Conservation (phyloP, 1,140 invertebrate species). For the Himalopsyche phryganea region DNA sequence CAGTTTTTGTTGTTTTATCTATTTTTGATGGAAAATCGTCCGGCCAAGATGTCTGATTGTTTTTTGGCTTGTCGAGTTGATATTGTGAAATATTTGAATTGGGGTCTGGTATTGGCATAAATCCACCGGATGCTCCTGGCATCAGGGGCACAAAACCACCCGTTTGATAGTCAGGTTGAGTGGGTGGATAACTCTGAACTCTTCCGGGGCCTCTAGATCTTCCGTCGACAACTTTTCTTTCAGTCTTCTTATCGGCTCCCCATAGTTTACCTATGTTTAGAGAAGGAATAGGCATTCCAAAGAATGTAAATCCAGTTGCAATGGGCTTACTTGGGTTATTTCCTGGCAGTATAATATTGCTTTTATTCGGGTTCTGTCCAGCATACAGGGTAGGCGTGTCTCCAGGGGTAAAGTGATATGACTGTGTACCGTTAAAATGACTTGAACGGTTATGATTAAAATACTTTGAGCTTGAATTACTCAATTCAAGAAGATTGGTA, state of each 20-base stretch:
- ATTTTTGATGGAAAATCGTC: conserved; percentile 26
- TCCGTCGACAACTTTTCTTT: conserved; percentile 46
- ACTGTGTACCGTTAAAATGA: conserved; percentile 34
- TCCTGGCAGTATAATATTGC: conserved; percentile 39
- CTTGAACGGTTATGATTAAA: conserved; percentile 15
- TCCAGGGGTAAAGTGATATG: conserved; percentile 49
- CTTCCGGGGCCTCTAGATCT: conserved; percentile 41
- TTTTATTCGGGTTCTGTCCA: conserved; percentile 53
- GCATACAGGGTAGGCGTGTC: conserved; percentile 67
- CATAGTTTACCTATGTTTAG: conserved; percentile 66
- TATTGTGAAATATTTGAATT: conserved; percentile 36
- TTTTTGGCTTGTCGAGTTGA: conserved; percentile 13
- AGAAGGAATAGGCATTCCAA: conserved; percentile 74
- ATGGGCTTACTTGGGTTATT: conserved; percentile 36
- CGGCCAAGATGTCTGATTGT: conserved; percentile 29
- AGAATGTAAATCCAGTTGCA: conserved; percentile 68
- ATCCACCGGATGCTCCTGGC: conserved; percentile 65
- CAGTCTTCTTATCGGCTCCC: conserved; percentile 51
- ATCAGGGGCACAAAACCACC: conserved; percentile 71
- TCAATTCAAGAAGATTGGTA: conserved; percentile 45
- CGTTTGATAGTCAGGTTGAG: conserved; percentile 62
- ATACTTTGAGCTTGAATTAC: conserved; percentile 32
- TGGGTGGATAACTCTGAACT: conserved; percentile 48
- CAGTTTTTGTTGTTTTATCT: conserved; percentile 8
- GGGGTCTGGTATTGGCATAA: conserved; percentile 65